Evolutionary conservation across 2,113 vertebrate species (phyloP).

Genomic region (Ciconia boyciana): DNA sequence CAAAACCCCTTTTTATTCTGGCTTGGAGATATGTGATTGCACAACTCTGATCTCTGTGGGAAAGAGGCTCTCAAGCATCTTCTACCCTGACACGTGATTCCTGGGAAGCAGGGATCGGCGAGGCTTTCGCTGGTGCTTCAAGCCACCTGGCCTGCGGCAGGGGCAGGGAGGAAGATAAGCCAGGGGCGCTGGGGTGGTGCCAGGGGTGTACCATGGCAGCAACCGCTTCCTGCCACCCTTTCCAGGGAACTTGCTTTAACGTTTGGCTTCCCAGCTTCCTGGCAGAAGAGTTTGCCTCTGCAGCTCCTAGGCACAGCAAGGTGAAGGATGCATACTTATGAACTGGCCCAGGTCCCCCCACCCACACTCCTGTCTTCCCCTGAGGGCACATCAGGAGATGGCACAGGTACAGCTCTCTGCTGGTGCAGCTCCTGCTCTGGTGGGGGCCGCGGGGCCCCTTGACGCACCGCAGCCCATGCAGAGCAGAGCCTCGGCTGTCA

Average conservation of each 20-base stretch:
- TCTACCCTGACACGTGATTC: not conserved
- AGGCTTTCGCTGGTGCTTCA: not conserved
- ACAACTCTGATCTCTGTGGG: not conserved
- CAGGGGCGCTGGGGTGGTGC: not conserved
- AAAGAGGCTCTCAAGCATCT: not conserved
- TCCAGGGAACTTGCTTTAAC: not conserved
- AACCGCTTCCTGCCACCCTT: not conserved
- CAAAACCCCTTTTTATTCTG: not conserved
- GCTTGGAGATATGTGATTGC: not conserved
- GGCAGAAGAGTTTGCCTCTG: not conserved
- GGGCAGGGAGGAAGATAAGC: not conserved
- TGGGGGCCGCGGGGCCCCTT: accelerated
- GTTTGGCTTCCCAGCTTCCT: not conserved
- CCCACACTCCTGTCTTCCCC: not conserved
- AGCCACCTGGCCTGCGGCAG: accelerated
- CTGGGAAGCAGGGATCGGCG: not conserved
- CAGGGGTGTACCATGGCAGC: too few species aligned
- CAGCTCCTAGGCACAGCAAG: not conserved
- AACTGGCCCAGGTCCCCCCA: too few species aligned
- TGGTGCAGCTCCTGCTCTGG: not conserved
- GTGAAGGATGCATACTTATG: accelerated
- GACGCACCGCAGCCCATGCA: accelerated
- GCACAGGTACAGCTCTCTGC: not conserved
- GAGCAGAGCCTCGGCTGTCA: not conserved
- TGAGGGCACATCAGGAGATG: accelerated